Base-by-base conservation (phyloP, 2,113 vertebrate species). In the Xiphophorus maculatus region DNA sequence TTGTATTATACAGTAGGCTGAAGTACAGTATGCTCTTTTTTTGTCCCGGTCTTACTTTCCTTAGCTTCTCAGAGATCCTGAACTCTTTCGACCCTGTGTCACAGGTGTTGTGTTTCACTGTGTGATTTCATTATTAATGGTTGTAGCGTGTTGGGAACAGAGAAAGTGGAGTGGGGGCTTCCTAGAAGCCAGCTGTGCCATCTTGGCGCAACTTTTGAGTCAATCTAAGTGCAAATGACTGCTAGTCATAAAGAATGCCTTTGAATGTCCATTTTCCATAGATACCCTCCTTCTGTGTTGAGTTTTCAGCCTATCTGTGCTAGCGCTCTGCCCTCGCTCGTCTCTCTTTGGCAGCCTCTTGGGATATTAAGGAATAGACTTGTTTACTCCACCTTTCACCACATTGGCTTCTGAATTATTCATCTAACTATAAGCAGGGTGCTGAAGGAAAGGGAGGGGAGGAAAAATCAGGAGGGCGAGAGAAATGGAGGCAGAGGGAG, bases 341-440 rank as follows among this genome's bases (percentile, higher is more conserved):
- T 84, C 85, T 83, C 86, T 92, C 87, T 88, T 89, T 90, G 90
- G 84, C 91, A 86, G 91, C 89, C 94, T 93, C 94, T 89, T 69
- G 92, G 93, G 94, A 95, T 94, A 94, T 95, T 93, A 94, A 91
- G 90, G 93, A 94, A 94, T 94, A 94, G 94, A 94, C 94, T 94
- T 94, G 94, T 94, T 94, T 95, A 95, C 94, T 94, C 93, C 94
- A 94, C 94, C 94, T 95, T 94, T 94, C 93, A 93, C 93, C 92
- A 93, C 92, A 93, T 93, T 89, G 90, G 89, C 91, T 94, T 79
- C 89, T 95, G 94, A 94, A 95, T 95, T 94, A 95, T 95, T 95
- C 94, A 95, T 95, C 86, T 84, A 88, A 84, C 90, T 92, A 91
- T 92, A 91, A 93, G 91, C 84, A 92, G 86, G 79, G 84, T 82